phyloP scores from a whole-genome alignment of 1,140 invertebrate genomes.

The Pararge aegeria region DNA sequence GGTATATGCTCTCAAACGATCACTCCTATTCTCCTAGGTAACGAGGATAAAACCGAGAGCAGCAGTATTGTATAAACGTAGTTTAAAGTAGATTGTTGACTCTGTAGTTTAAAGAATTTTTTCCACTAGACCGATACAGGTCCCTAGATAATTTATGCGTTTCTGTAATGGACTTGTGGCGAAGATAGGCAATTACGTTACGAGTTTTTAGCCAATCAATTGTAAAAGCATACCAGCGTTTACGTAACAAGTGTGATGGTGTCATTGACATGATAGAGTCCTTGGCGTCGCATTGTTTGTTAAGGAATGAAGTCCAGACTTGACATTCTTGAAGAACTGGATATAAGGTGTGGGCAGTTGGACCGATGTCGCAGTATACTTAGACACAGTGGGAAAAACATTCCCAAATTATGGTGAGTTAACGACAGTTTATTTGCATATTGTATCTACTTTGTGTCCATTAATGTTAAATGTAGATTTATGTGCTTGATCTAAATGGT shows the following conservation, averaged over 20 bases:
- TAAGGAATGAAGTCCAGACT: conserved; percentile 72
- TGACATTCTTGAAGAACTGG: conserved; percentile 70
- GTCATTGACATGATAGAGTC: conserved; percentile 63
- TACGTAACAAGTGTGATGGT: conserved; percentile 38
- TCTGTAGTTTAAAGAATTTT: background rate
- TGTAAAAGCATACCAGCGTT: conserved; percentile 17
- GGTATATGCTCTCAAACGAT: too few relatives aligned
- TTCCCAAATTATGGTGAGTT: conserved; percentile 61
- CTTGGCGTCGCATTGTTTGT: conserved; percentile 61
- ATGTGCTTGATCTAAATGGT: too few relatives aligned
- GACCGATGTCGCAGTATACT: conserved; percentile 50
- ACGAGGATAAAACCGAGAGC: too few relatives aligned
- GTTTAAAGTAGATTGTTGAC: background rate
- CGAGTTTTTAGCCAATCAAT: conserved; percentile 19
- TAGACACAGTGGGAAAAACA: conserved; percentile 44
- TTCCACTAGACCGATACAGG: background rate
- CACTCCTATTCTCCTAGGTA: too few relatives aligned
- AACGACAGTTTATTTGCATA: background rate
- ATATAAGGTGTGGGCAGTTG: conserved; percentile 68
- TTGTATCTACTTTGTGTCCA: too few relatives aligned
- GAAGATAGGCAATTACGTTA: conserved; percentile 7
- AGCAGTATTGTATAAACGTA: background rate
- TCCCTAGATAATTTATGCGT: conserved; percentile 6
- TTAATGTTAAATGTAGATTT: too few relatives aligned
- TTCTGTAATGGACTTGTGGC: conserved; percentile 10